Conservation (phyloP, 2,797 vertebrate species). For the Ptychadena robeensis region DNA sequence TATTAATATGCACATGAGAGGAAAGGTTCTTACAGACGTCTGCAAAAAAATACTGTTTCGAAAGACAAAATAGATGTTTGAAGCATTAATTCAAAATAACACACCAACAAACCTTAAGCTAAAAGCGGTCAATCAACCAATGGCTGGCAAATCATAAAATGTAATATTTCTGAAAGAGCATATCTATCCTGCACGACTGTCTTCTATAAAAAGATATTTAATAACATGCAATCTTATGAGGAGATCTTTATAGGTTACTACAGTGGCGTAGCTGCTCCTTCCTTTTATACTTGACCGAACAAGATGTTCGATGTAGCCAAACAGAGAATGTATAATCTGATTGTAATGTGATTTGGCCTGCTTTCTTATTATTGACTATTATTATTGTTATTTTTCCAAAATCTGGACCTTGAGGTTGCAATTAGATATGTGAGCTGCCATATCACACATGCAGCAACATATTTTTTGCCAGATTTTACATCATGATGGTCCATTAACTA, state of each 20-base stretch:
- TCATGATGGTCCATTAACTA: no score
- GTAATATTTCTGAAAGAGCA: not conserved
- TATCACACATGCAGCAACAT: no score
- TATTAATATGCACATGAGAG: slow-evolving; percentile 55
- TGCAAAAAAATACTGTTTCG: slow-evolving; percentile 48
- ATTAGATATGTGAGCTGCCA: no score
- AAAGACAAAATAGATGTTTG: slow-evolving; percentile 50
- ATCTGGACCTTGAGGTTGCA: no score
- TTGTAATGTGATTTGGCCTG: not conserved
- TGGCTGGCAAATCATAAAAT: slow-evolving; percentile 11
- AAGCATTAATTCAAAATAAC: slow-evolving; percentile 44
- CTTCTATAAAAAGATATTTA: not conserved
- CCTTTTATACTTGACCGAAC: not conserved
- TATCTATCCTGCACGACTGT: not conserved
- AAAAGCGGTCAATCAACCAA: slow-evolving; percentile 21
- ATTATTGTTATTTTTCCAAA: not conserved
- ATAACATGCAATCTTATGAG: not conserved
- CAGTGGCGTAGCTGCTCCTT: not conserved
- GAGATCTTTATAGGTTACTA: not conserved
- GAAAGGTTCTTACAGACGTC: slow-evolving; percentile 50
- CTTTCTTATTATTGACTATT: no score
- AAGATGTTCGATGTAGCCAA: no score
- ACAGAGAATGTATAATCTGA: not conserved
- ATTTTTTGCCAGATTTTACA: no score
- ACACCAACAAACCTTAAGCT: slow-evolving; percentile 32